Percentiles rank a stretch among this genome's conserved stretches.
These are phyloP conservation scores for Endomychus coccineus DNA, from an alignment of 2,888 invertebrate genomes.

Conservation along the genomic window DNA sequence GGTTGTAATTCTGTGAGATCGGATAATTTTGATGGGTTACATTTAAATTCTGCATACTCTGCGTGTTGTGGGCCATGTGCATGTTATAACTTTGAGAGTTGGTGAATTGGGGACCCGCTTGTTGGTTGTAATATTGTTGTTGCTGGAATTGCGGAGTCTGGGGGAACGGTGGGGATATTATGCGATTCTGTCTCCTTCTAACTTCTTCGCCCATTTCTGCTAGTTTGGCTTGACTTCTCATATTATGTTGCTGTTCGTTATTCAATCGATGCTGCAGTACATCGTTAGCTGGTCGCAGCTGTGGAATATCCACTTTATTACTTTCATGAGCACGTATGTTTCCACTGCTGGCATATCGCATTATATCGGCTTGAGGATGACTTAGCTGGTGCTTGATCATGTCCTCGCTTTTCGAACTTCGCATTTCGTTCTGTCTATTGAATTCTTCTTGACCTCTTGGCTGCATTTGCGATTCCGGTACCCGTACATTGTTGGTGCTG, in stretches of 20 bases:
- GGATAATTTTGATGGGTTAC: constrained; percentile 30
- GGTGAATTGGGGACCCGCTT: constrained; percentile 14
- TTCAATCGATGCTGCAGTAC: constrained; percentile 19
- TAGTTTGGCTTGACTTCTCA: constrained; percentile 55
- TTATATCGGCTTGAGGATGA: constrained; percentile 29
- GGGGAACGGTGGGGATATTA: constrained; percentile 32
- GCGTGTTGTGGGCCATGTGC: constrained; percentile 37
- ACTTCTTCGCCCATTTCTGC: constrained; percentile 80
- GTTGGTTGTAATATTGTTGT: constrained; percentile 24
- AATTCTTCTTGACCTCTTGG: constrained; percentile 30
- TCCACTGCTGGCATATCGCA: constrained; percentile 40
- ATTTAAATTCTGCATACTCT: constrained; percentile 40
- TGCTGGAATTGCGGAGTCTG: constrained; percentile 24
- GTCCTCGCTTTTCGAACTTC: constrained; percentile 41
- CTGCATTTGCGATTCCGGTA: constrained; percentile 34
- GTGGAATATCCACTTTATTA: constrained; percentile 32
- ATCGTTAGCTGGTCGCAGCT: constrained; percentile 25
- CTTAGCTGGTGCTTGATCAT: constrained; percentile 33
- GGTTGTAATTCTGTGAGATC: constrained; percentile 14
- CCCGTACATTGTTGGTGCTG: constrained; percentile 33
- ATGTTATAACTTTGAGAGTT: constrained; percentile 23
- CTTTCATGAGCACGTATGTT: constrained; percentile 39
- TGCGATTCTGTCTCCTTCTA: constrained; percentile 51
- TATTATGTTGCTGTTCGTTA: constrained; percentile 21
- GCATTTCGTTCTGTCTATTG: constrained; percentile 33